Percentiles rank a stretch among this genome's conserved stretches.
Evolutionary conservation across 2,888 invertebrate species (phyloP).

Genomic region (Lithophane socia): DNA sequence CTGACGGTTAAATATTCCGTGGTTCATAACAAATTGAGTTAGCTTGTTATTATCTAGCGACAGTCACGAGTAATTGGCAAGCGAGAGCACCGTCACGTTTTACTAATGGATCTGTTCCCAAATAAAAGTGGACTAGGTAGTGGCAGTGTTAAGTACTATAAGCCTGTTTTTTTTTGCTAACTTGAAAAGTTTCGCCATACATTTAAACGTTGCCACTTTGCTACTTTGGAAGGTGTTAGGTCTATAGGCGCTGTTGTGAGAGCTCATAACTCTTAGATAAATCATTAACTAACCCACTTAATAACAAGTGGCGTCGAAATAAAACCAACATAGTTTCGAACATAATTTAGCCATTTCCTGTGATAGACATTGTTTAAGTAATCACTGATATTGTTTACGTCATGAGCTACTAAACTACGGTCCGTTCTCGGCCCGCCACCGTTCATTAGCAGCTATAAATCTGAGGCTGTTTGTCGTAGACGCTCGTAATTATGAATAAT

Average conservation of each 20-base stretch:
- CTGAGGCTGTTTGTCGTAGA: slow-evolving; percentile 82
- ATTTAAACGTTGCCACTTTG: not conserved
- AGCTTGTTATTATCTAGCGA: slow-evolving; percentile 75
- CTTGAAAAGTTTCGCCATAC: not conserved
- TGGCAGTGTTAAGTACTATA: slow-evolving; percentile 5
- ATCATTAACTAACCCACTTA: slow-evolving; percentile 3
- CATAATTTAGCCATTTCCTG: slow-evolving; percentile 32
- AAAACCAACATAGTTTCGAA: slow-evolving; percentile 22
- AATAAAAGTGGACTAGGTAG: slow-evolving; percentile 25
- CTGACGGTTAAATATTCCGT: slow-evolving; percentile 76
- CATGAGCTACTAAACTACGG: slow-evolving; percentile 64
- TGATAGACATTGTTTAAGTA: slow-evolving; percentile 35
- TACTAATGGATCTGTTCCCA: slow-evolving; percentile 58
- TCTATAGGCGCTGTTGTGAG: not conserved
- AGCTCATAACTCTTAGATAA: not conserved
- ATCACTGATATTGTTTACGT: slow-evolving; percentile 56
- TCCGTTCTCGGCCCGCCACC: slow-evolving; percentile 70
- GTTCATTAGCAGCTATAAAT: slow-evolving; percentile 83
- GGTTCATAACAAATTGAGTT: slow-evolving; percentile 75
- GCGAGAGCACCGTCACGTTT: slow-evolving; percentile 72
- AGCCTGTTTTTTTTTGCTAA: not conserved
- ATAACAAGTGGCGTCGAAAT: slow-evolving; percentile 18
- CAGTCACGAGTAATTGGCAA: slow-evolving; percentile 75
- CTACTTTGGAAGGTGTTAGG: not conserved
- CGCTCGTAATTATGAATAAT: slow-evolving; percentile 85